Evolutionary conservation across 1,140 invertebrate genomes (phyloP).

Genomic region (Camponotus pennsylvanicus): DNA sequence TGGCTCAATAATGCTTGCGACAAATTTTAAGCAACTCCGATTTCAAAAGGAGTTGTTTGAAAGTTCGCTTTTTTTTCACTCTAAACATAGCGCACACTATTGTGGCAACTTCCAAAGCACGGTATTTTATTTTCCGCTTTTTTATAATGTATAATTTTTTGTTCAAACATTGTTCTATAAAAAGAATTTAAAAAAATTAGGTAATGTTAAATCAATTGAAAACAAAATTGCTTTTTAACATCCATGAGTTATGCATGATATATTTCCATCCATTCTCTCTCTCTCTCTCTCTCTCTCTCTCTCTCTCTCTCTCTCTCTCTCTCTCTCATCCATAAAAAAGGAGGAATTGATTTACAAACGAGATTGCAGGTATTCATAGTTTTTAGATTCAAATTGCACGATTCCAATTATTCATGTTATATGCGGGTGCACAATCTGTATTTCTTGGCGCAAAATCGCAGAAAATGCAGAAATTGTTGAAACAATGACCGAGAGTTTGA

Average conservation of each 20-base stretch:
- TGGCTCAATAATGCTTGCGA: background rate
- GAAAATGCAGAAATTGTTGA: slow-evolving; percentile 34
- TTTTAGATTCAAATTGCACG: slow-evolving; percentile 33
- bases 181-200: slow-evolving; percentile 3
- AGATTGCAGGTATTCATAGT: slow-evolving; percentile 28
- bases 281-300: background rate
- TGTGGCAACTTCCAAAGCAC: background rate
- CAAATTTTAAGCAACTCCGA: slow-evolving; percentile 28
- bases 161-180: background rate
- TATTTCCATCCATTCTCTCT: background rate
- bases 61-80: background rate
- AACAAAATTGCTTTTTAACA: slow-evolving; percentile 4
- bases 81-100: background rate
- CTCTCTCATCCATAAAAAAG: background rate
- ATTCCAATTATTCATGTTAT: slow-evolving; percentile 27
- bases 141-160: background rate
- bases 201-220: background rate
- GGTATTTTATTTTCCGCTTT: background rate
- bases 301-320: background rate
- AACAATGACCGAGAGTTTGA: slow-evolving; percentile 42
- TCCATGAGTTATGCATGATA: background rate
- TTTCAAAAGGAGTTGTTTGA: background rate
- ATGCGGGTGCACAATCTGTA: background rate
- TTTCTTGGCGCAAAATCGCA: slow-evolving; percentile 7
- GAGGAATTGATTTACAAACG: slow-evolving; percentile 26